These are phyloP conservation scores for Heterotilapia buettikoferi DNA, from an alignment of 2,113 vertebrate genomes.

Conservation along the genomic window DNA sequence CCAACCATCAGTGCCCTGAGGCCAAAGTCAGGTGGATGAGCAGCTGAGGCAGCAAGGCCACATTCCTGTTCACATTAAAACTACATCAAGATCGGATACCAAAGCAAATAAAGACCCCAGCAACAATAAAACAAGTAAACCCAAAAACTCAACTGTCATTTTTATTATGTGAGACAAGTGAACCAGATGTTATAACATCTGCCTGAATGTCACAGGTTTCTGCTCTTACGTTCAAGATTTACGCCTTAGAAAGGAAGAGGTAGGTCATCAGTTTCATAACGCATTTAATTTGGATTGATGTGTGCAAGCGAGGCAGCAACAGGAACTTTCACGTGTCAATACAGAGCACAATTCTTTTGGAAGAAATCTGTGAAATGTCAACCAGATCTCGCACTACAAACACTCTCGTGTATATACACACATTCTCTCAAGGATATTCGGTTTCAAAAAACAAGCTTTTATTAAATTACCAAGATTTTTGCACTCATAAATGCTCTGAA, in stretches of 20 bases:
- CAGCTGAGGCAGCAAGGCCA: neutral
- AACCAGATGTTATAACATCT: conserved; percentile 20
- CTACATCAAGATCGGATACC: neutral
- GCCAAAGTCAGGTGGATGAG: neutral
- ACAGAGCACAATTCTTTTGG: neutral
- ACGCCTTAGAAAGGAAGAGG: neutral
- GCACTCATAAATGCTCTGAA: neutral
- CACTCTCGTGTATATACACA: no score
- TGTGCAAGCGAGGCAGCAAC: neutral
- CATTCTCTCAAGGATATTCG: neutral
- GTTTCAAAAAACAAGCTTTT: neutral
- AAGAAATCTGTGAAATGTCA: neutral
- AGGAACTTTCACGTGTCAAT: neutral
- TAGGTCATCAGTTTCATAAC: neutral
- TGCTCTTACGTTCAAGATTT: neutral
- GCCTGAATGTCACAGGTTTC: neutral
- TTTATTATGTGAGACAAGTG: neutral
- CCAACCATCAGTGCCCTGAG: neutral
- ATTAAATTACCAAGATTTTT: neutral
- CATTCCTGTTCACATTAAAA: neutral
- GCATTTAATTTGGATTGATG: neutral
- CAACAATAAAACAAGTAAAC: neutral
- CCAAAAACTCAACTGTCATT: neutral
- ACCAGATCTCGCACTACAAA: neutral
- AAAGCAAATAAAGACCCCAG: neutral